phyloP scores from a whole-genome alignment of 2,797 vertebrate genomes.

The Esox lucius region DNA sequence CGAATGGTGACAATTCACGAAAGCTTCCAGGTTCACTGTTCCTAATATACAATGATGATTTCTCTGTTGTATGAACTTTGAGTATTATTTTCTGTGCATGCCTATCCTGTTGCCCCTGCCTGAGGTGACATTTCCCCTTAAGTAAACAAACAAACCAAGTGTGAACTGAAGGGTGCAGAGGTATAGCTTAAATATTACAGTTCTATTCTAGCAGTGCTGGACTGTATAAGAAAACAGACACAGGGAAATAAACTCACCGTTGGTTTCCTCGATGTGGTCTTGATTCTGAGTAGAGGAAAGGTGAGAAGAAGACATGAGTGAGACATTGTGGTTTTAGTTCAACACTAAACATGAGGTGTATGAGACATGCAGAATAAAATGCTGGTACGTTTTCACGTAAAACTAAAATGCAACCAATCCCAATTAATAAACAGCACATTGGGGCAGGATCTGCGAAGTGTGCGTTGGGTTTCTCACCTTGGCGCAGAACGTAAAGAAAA shows the following conservation, averaged over 20 bases:
- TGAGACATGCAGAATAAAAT: not conserved
- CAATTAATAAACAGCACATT: no score
- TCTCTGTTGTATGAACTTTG: no score
- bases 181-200: not conserved
- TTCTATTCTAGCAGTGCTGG: not conserved
- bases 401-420: no score
- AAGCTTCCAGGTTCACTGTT: not conserved
- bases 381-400: no score
- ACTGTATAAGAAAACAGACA: constrained; percentile 1
- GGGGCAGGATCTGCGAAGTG: no score
- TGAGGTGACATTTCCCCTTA: no score
- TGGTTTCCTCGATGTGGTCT: constrained; percentile 1
- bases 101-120: not conserved
- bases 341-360: not conserved
- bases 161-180: not conserved
- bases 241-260: constrained; percentile 41
- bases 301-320: constrained; percentile 17
- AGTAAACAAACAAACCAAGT: not conserved
- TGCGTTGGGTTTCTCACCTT: constrained; percentile 51
- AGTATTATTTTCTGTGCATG: no score
- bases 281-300: constrained; percentile 26
- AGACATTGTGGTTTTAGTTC: not conserved
- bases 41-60: no score
- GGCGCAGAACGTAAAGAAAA: constrained; percentile 34
- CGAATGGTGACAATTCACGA: not conserved